These are phyloP conservation scores for Hetaerina americana DNA, from an alignment of 1,140 invertebrate genomes.

Conservation along the genomic window DNA sequence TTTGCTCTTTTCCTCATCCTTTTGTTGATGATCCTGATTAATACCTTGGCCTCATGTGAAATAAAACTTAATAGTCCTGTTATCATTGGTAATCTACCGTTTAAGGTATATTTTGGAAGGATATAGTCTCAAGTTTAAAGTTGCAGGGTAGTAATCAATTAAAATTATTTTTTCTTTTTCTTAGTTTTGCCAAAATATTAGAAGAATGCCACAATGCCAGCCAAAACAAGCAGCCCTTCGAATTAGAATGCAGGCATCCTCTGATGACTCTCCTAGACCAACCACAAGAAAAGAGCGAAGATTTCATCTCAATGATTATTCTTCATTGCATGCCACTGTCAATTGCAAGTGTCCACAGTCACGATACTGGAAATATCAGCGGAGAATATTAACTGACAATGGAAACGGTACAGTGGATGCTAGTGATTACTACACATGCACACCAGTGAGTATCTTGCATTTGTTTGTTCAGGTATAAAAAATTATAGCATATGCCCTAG, in stretches of 20 bases:
- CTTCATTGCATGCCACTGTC: neutral
- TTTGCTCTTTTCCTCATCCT: no score
- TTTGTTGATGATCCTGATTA: no score
- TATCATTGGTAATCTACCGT: no score
- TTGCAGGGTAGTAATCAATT: no score
- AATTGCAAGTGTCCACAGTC: slow-evolving; percentile 22
- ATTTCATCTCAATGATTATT: neutral
- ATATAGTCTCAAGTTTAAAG: no score
- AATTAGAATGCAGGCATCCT: neutral
- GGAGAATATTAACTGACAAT: slow-evolving; percentile 21
- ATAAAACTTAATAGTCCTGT: no score
- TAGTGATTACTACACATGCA: slow-evolving; percentile 25
- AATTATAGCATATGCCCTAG: no score
- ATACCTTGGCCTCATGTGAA: no score
- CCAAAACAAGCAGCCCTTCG: slow-evolving; percentile 9
- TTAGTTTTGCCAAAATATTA: slow-evolving; percentile 20
- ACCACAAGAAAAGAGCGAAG: neutral
- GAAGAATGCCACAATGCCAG: slow-evolving; percentile 13
- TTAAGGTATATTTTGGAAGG: no score
- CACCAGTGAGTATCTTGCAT: slow-evolving; percentile 23
- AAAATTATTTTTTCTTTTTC: slow-evolving; percentile 5
- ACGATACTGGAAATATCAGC: slow-evolving; percentile 22
- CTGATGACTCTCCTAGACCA: neutral
- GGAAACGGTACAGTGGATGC: slow-evolving; percentile 20
- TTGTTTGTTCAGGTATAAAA: neutral